Percentiles rank a stretch among this genome's conserved stretches.
Evolutionary conservation across 2,797 vertebrate species (phyloP).

Genomic region (Argya squamiceps): DNA sequence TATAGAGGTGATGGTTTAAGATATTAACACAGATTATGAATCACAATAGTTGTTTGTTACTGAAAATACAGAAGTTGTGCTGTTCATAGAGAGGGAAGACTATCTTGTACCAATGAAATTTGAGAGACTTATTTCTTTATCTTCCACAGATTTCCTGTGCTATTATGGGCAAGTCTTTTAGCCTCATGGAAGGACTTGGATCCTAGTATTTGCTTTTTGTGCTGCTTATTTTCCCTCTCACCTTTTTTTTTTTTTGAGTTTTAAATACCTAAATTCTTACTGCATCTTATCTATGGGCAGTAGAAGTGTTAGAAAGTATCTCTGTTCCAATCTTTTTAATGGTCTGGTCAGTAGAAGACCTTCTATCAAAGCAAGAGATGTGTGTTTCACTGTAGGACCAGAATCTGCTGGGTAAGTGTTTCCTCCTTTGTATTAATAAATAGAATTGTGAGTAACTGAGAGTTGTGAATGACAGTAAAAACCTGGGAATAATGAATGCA

Average conservation of each 20-base stretch:
- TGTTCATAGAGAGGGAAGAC: neutral
- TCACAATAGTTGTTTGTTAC: neutral
- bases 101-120: neutral
- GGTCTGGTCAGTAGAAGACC: neutral
- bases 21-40: neutral
- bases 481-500: neutral
- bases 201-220: neutral
- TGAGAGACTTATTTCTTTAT: neutral
- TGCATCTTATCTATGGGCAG: neutral
- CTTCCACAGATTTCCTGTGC: neutral
- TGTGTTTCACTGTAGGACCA: neutral
- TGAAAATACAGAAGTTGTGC: neutral
- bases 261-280: neutral
- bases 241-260: neutral
- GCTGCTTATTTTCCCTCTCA: neutral
- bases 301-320: neutral
- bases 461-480: neutral
- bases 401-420: neutral
- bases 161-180: neutral
- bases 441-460: neutral
- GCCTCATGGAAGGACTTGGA: neutral
- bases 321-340: neutral
- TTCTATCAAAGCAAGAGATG: neutral
- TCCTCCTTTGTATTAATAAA: neutral
- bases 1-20: neutral